Evolutionary conservation across 2,797 vertebrate genomes (phyloP), one percentile per base, ranked within the genome.

Genomic region (Odontamblyopus rebecca): DNA sequence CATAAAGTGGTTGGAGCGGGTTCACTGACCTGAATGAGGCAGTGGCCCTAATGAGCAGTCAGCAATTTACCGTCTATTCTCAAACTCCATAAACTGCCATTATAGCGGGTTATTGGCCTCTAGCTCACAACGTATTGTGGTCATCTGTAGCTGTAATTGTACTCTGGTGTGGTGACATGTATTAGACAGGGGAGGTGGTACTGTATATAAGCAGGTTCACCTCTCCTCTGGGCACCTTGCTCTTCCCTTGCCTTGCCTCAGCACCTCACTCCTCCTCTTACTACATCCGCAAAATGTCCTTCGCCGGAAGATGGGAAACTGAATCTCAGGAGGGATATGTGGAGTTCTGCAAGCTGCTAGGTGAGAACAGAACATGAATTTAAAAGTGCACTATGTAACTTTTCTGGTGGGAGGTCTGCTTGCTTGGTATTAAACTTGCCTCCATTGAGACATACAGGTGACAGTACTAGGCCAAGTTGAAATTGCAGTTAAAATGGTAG

Each of bases 291-390:
- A 74, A 88, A 66, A 99, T 98, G 97, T 91, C 95, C 85, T 99
- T 98, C 48, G 1, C 81, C 4, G 97, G 97, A 91, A 97, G 90
- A 93, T 99, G 95, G 16, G 95, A 98, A 92, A 91, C 92, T 0
- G 96, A 97, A 87, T 85, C 79, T 0, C 96, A 98, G 66, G 95
- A 96, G 87, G 97, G 97, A 80, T 99, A 98, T 0, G 96, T 96
- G 0, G 93, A 84, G 0, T 98, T 99, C 89, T 96, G 96, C 95
- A 95, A 93, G 79, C 71, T 92, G 29, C 79, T 99, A 2, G 95
- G 97, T 98, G 86, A 95, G 96, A 82, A 0, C 48, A 0, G 26
- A 30, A 19, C 27, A 29, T 13, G 0, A 53, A 35, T 65, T 5
- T 27, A 13, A 38, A 72, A 4, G 44, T 48, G 44, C 12, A 48